These are phyloP conservation scores for Geopemphigus sp. DNA, from an alignment of 1,140 invertebrate species.

Conservation along the genomic window DNA sequence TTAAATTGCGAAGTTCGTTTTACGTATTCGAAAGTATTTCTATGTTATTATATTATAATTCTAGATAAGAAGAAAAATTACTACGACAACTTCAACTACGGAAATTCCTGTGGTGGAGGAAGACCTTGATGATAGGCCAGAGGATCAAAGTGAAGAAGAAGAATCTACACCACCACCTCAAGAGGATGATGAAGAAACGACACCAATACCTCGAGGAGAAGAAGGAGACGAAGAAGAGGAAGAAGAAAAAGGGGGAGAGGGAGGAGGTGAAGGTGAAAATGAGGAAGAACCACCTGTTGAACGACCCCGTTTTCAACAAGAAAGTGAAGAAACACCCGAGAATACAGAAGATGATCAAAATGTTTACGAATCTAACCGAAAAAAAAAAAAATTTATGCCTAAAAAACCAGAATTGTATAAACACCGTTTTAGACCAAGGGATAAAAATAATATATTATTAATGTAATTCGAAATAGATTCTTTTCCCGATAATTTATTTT, in stretches of 20 bases:
- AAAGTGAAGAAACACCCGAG: conserved; percentile 33
- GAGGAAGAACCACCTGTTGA: conserved; percentile 11
- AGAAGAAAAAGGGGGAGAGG: neutral
- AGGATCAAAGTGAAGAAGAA: conserved; percentile 32
- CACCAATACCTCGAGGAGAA: neutral
- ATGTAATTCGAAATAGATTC: neutral
- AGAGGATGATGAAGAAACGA: conserved; percentile 7
- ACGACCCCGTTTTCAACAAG: conserved; percentile 6
- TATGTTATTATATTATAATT: neutral
- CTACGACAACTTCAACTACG: conserved; percentile 30
- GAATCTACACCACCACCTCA: neutral
- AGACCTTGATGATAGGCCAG: conserved; percentile 21
- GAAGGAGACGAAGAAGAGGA: neutral
- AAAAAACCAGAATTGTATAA: neutral
- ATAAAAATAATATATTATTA: conserved; percentile 10
- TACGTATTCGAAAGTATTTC: neutral
- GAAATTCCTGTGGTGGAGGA: conserved; percentile 38
- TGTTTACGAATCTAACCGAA: conserved; percentile 11
- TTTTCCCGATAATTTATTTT: conserved; percentile 31
- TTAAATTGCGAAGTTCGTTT: neutral
- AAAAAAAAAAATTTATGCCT: neutral
- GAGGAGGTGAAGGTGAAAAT: neutral
- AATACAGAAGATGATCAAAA: conserved; percentile 32
- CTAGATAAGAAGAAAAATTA: conserved; percentile 26
- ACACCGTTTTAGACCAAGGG: neutral